Base-by-base conservation (phyloP, 2,113 vertebrate species). In the Emydura subglobosa region DNA sequence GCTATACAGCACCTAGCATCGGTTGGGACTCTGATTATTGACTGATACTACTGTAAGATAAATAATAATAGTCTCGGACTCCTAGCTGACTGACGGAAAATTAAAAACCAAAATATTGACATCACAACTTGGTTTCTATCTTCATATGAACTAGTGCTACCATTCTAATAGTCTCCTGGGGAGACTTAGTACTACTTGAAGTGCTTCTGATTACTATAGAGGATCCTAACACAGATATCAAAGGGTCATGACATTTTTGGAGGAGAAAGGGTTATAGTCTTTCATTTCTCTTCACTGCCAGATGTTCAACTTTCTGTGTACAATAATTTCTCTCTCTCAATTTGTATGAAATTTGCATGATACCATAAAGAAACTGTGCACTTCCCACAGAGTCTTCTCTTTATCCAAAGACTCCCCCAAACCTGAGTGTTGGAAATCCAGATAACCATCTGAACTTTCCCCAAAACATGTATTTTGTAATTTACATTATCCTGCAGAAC, bases 331-430 rank as follows among this genome's bases (percentile, higher is more conserved):
- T 79, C 83, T 17, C 42, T 74, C 82, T 92, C 19, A 47, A 76
- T 96, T 87, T 59, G 68, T 39, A 78, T 87, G 57, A 76, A 91
- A 78, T 78, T 78, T 83, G 50, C 3, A 51, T 50, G 49, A 50
- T 51, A 51, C 50, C 50, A 51, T 51, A 51, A 51, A 51, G 50
- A 51, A 51, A 51, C 50, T 51, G 14, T 80, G 29, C 25, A 86
- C 2, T 79, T 44, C 10, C 25, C 53, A 27, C 31, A 74, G 16
- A 83, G 83, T 27, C 61, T 91, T 13, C 55, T 7, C 10, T 82
- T 93, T 88, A 65, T 84, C 17, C 55, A 88, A 86, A 83, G 88
- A 83, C 0, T 68, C 55, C 79, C 34, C 79, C 34, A 59, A 91
- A n/a, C 61, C 5, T 22, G 6, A 91, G 27, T 72, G 39, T 50